A percentile compares a stretch with the other conserved stretches of the same genome.
Conservation (phyloP, 1,140 invertebrate genomes). For the Drosophila lacertosa region DNA sequence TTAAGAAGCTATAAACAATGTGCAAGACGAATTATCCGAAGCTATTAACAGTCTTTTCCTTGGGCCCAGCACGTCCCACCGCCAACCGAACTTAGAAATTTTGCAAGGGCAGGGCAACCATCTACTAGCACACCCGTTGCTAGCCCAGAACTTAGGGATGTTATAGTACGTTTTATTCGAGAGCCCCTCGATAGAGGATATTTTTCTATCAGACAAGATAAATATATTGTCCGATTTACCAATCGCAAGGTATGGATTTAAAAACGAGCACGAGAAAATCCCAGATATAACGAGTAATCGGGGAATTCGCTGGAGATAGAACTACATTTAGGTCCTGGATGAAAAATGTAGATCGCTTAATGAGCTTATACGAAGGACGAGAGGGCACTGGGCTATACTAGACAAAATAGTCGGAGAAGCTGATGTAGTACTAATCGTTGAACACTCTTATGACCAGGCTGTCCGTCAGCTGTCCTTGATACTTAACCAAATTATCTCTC, state of each 20-base stretch:
- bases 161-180: background rate
- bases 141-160: background rate
- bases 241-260: too few relatives aligned
- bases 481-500: too few relatives aligned
- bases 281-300: background rate
- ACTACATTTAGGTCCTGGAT: background rate
- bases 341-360: background rate
- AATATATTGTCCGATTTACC: background rate
- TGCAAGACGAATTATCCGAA: too few relatives aligned
- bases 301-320: background rate
- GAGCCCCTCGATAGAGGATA: background rate
- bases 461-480: background rate
- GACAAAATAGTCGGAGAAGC: constrained; percentile 5
- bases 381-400: background rate
- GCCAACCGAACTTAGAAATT: too few relatives aligned
- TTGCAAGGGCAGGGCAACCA: background rate
- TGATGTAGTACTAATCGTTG: background rate
- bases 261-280: background rate
- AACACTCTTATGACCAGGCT: background rate
- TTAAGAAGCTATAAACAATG: too few relatives aligned
- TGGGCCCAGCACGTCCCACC: too few relatives aligned
- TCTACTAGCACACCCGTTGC: background rate
- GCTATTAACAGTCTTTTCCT: too few relatives aligned
- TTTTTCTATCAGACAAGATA: background rate
- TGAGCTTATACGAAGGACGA: background rate